Percentiles rank a stretch among this genome's conserved stretches.
phyloP scores from a whole-genome alignment of 2,888 invertebrate genomes.

The Nezara viridula region DNA sequence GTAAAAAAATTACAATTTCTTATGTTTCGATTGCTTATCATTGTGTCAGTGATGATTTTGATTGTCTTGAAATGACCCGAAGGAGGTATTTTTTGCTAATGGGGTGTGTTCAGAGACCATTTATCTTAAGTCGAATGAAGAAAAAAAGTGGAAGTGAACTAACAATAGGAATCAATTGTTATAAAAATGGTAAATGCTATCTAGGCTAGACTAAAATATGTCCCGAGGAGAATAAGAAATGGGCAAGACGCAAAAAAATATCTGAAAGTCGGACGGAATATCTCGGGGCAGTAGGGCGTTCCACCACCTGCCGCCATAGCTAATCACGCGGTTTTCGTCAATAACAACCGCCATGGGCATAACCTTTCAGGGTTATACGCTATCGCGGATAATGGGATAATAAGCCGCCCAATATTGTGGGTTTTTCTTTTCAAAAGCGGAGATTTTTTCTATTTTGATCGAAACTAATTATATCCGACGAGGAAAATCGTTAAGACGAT shows the following conservation, averaged over 20 bases:
- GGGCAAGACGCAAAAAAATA: background rate
- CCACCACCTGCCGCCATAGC: background rate
- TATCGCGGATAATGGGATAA: background rate
- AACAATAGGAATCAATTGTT: no score
- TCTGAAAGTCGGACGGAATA: background rate
- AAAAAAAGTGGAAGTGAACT: no score
- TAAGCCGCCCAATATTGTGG: background rate
- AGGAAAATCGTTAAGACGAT: background rate
- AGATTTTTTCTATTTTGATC: background rate
- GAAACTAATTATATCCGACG: background rate
- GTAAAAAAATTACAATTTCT: no score
- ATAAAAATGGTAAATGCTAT: background rate
- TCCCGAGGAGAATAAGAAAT: background rate
- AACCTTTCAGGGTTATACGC: slow-evolving; percentile 15
- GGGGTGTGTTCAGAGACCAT: no score
- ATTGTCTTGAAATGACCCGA: no score
- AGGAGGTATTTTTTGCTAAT: no score
- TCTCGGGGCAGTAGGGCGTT: slow-evolving; percentile 9
- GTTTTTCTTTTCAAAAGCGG: background rate
- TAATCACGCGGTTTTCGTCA: background rate
- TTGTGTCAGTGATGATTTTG: no score
- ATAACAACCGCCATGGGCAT: background rate
- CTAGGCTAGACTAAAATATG: slow-evolving; percentile 9
- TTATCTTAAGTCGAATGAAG: no score
- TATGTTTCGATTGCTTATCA: no score